Conservation (phyloP, 2,797 vertebrate species). For the Avahi laniger region DNA sequence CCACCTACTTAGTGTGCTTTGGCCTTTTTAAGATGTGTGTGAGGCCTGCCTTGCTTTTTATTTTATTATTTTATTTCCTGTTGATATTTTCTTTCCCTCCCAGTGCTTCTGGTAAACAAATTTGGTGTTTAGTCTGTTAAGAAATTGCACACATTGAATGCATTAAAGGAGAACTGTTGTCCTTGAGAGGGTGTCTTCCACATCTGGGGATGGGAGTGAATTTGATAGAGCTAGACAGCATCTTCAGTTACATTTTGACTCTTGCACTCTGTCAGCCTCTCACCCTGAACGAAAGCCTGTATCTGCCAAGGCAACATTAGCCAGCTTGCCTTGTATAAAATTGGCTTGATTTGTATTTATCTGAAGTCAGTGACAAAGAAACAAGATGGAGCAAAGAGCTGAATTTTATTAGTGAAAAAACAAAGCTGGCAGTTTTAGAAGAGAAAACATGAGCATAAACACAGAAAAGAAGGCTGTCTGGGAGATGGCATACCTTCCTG, state of each 20-base stretch:
- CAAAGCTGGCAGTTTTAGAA: neutral
- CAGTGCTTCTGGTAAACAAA: constrained; percentile 56
- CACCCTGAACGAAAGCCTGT: neutral
- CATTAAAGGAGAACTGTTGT: constrained; percentile 13
- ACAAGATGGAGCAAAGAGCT: neutral
- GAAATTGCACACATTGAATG: constrained; percentile 45
- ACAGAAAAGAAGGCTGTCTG: neutral
- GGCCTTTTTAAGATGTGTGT: neutral
- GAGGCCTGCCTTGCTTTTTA: neutral
- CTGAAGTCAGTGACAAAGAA: constrained; percentile 4
- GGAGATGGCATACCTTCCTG: neutral
- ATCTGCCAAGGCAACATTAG: neutral
- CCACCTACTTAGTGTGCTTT: neutral
- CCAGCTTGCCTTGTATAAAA: neutral
- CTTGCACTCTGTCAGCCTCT: neutral
- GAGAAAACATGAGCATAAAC: neutral
- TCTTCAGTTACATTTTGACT: neutral
- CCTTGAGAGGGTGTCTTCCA: neutral
- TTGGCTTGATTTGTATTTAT: neutral
- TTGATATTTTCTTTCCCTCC: neutral
- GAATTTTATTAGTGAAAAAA: constrained; percentile 14
- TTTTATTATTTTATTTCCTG: constrained; percentile 43
- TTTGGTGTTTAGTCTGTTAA: constrained; percentile 65
- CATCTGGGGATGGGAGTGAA: neutral
- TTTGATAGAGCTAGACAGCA: neutral